These are phyloP conservation scores for Gymnothorax javanicus DNA, from an alignment of 2,797 vertebrate genomes.

Conservation along the genomic window DNA sequence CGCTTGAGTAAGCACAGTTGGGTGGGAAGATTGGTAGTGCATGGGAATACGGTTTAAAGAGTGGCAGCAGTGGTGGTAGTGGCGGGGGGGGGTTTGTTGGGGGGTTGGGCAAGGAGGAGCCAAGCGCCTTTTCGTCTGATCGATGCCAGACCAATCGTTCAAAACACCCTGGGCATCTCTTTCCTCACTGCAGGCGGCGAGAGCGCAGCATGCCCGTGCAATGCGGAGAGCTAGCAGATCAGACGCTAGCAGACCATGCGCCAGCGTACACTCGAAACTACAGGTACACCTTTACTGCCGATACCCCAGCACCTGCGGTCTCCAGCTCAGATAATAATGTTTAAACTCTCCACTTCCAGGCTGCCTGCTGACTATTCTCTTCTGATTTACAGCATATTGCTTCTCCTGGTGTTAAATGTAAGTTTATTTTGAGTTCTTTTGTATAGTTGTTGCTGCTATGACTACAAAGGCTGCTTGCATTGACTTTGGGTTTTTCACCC, in stretches of 20 bases:
- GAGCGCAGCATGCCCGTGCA: slow-evolving; percentile 4
- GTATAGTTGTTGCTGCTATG: not conserved
- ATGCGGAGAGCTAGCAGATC: slow-evolving; percentile 4
- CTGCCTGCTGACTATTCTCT: not conserved
- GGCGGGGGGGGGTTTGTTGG: not conserved
- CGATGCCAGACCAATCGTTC: not conserved
- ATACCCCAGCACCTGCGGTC: not conserved
- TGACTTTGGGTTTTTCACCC: not conserved
- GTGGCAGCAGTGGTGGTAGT: not conserved
- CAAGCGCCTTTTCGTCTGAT: not conserved
- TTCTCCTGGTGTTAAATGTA: not conserved
- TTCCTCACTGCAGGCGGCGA: not conserved
- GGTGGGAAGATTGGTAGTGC: not conserved
- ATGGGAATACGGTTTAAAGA: not conserved
- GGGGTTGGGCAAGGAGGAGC: not conserved
- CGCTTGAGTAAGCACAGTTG: slow-evolving; percentile 14
- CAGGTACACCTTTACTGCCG: not conserved
- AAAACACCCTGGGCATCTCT: not conserved
- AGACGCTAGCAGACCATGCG: not conserved
- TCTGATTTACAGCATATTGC: not conserved
- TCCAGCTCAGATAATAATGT: not conserved
- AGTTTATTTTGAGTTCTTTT: not conserved
- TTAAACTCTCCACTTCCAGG: not conserved
- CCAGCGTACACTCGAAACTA: not conserved
- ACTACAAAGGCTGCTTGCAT: not conserved